These are phyloP conservation scores for Lepilemur ruficaudatus DNA, from an alignment of 2,797 vertebrate genomes.

Conservation along the genomic window DNA sequence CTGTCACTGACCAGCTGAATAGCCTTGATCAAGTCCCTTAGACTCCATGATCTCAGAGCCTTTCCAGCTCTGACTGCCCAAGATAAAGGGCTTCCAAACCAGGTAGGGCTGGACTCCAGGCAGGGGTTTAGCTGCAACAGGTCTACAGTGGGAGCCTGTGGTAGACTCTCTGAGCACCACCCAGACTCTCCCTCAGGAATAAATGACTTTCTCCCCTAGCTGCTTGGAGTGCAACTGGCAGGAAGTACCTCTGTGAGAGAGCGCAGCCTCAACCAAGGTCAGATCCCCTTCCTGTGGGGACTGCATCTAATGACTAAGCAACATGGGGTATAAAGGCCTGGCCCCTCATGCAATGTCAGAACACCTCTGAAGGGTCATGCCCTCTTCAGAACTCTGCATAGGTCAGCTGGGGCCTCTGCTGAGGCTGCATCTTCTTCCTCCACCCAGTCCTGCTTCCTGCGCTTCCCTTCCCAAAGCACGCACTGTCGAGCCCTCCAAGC, in stretches of 20 bases:
- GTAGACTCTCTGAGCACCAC: no score
- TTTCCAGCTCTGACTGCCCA: not conserved
- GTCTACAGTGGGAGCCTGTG: not conserved
- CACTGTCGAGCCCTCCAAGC: not conserved
- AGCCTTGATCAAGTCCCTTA: not conserved
- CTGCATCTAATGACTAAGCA: no score
- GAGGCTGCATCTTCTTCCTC: not conserved
- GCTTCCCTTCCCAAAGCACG: not conserved
- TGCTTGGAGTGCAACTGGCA: no score
- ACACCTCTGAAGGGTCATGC: not conserved
- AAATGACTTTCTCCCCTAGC: not conserved
- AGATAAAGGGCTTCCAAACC: not conserved
- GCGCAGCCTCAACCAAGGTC: not conserved
- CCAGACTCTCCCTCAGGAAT: not conserved
- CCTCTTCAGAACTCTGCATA: not conserved
- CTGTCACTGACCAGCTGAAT: not conserved
- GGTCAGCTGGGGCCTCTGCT: accelerated
- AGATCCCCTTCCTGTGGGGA: not conserved
- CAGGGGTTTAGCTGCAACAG: not conserved
- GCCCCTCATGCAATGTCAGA: accelerated
- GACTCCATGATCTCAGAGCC: not conserved
- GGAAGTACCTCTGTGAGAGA: not conserved
- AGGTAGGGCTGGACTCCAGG: not conserved
- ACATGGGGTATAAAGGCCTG: not conserved
- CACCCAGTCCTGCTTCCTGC: not conserved